A percentile compares a stretch with the other conserved stretches of the same genome.
Conservation (phyloP, 2,113 vertebrate genomes). For the Vombatus ursinus region DNA sequence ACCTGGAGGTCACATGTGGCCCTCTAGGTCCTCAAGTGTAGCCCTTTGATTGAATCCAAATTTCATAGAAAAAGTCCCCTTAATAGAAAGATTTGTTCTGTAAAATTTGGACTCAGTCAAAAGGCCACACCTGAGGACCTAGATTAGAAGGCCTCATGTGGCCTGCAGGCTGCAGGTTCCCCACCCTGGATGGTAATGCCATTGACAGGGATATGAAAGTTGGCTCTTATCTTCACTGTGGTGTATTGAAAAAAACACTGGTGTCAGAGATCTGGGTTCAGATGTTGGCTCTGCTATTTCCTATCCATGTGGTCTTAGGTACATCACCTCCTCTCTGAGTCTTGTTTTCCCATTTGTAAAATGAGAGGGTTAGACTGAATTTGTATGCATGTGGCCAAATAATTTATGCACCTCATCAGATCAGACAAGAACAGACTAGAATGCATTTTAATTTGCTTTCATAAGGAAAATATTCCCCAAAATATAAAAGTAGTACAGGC, state of each 20-base stretch:
- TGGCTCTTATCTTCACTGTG: neutral
- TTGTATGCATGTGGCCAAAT: neutral
- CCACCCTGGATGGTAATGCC: too few species aligned
- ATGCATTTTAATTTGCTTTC: neutral
- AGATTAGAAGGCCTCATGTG: too few species aligned
- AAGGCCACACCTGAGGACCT: too few species aligned
- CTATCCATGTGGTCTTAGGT: neutral
- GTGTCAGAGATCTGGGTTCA: neutral
- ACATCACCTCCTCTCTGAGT: neutral
- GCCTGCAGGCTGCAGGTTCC: too few species aligned
- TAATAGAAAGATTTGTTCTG: too few species aligned
- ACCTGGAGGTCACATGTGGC: too few species aligned
- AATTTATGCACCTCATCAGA: neutral
- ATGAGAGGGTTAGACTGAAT: neutral
- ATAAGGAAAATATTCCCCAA: neutral
- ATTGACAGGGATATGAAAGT: neutral
- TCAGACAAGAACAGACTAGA: neutral
- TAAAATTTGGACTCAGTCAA: too few species aligned
- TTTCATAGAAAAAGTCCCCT: too few species aligned
- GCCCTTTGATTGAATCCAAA: too few species aligned
- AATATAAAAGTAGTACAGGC: neutral
- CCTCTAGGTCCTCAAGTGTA: too few species aligned
- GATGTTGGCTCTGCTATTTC: neutral
- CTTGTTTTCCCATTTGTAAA: neutral
- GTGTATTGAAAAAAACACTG: neutral